Base-by-base conservation (phyloP, 1,140 invertebrate species). In the Drosophila kohkoa region DNA sequence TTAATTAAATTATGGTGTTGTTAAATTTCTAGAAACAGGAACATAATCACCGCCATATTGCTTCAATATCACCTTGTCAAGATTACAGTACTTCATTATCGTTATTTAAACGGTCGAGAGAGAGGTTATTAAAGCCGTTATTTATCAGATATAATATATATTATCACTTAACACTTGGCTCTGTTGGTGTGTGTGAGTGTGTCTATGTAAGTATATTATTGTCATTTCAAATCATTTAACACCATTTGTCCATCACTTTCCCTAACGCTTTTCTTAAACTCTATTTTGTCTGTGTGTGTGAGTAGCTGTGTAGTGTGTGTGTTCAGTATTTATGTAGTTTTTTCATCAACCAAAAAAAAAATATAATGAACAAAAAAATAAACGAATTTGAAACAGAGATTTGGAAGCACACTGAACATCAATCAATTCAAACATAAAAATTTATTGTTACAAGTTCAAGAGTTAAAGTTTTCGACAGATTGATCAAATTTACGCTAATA, bases 31-130 rank as follows among this genome's bases (percentile, higher is more conserved):
- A 68, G 32, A 75, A 76, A 65, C 75, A 76, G 79, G 83, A 90
- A 89, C 87, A 91, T 92, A 92, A 70, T 92, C 90, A 92, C 90
- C 90, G 90, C 90, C 90, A 92, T 92, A 92, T 92, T 92, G 90
- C 90, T 92, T 92, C 81, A 89, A 79, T 89, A 89, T 89, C 85
- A 79, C 81, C 79, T 81, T 90, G 85, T 89, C 85, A 81, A 74
- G 79, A 54, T 72, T 41, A 52, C 49, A 46, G 11, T 13, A 35
- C 51, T 54, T 54, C 1, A 16, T 7, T 35, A 51, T 51, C 16
- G n/a, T n/a, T 63, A 51, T 25, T 35, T 10, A 38, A 5, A 49
- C 16, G 5, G 13, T 8, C 16, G 2, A 20, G 28, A 52, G n/a
- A 43, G 11, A 43, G 41, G 3, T 38, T 10, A 8, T 3, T 8